Conservation (phyloP, 2,113 vertebrate species). For the Perca schrenkii region DNA sequence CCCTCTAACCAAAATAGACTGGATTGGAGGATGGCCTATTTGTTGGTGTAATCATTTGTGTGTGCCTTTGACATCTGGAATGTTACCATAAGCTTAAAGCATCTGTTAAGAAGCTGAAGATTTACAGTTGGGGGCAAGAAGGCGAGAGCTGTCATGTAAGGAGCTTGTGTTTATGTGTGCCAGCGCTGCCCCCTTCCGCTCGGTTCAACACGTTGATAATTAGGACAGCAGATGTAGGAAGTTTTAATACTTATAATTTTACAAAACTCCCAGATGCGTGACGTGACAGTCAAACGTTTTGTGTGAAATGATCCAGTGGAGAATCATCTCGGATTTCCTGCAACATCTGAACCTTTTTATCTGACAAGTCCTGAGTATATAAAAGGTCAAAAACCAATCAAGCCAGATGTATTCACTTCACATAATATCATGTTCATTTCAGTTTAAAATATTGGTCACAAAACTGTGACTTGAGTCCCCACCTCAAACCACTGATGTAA, state of each 20-base stretch:
- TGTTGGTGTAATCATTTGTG: slow-evolving; percentile 65
- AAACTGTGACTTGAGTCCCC: not conserved
- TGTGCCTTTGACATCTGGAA: slow-evolving; percentile 73
- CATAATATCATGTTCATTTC: not conserved
- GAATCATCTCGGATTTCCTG: not conserved
- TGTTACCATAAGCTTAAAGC: slow-evolving; percentile 71
- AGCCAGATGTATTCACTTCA: not conserved
- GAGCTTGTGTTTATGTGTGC: slow-evolving; percentile 66
- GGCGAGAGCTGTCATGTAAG: slow-evolving; percentile 63
- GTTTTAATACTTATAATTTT: not conserved
- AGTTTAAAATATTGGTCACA: not conserved
- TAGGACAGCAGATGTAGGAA: slow-evolving; percentile 6
- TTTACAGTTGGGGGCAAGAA: slow-evolving; percentile 59
- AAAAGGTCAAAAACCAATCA: not conserved
- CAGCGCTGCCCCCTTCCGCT: slow-evolving; percentile 42
- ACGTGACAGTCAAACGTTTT: not conserved
- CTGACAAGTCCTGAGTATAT: not conserved
- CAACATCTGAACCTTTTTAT: not conserved
- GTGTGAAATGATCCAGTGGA: not conserved
- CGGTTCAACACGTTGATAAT: slow-evolving; percentile 3
- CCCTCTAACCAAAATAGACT: slow-evolving; percentile 30
- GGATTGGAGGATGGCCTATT: slow-evolving; percentile 59
- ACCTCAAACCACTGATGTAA: not conserved
- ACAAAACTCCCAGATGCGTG: not conserved
- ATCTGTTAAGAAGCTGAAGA: slow-evolving; percentile 71